phyloP scores from a whole-genome alignment of 2,113 vertebrate species.

The Elachura formosa region DNA sequence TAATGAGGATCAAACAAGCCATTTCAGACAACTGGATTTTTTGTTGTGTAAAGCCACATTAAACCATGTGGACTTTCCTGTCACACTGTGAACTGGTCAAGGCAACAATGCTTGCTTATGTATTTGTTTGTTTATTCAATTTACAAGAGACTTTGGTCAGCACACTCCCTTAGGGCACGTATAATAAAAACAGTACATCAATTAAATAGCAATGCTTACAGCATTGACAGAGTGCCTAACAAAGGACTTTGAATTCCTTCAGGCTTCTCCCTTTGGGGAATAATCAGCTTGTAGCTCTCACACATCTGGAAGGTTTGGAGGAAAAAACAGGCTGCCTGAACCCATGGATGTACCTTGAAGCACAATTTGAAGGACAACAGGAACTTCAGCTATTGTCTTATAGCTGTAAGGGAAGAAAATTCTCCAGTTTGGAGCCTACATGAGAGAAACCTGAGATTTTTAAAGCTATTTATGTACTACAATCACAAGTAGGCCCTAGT shows the following conservation, averaged over 20 bases:
- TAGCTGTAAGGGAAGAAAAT: background rate
- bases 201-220: slow-evolving; percentile 8
- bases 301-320: slow-evolving; percentile 12
- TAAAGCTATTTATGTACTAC: background rate
- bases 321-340: background rate
- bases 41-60: background rate
- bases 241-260: slow-evolving; percentile 32
- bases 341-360: background rate
- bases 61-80: background rate
- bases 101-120: background rate
- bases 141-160: slow-evolving; percentile 43
- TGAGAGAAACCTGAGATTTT: background rate
- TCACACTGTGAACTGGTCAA: background rate
- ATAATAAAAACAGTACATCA: slow-evolving; percentile 50
- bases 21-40: background rate
- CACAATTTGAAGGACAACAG: background rate
- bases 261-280: slow-evolving; percentile 8
- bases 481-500: background rate
- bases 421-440: background rate
- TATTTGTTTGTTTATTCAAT: slow-evolving; percentile 50
- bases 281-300: background rate
- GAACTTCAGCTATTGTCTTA: background rate
- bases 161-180: background rate
- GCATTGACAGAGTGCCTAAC: slow-evolving; percentile 37
- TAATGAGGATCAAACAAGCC: slow-evolving; percentile 8